A percentile compares a stretch with the other conserved stretches of the same genome.
These are phyloP conservation scores for Pollenia griseotomentosa DNA, from an alignment of 2,888 invertebrate species.

Conservation along the genomic window DNA sequence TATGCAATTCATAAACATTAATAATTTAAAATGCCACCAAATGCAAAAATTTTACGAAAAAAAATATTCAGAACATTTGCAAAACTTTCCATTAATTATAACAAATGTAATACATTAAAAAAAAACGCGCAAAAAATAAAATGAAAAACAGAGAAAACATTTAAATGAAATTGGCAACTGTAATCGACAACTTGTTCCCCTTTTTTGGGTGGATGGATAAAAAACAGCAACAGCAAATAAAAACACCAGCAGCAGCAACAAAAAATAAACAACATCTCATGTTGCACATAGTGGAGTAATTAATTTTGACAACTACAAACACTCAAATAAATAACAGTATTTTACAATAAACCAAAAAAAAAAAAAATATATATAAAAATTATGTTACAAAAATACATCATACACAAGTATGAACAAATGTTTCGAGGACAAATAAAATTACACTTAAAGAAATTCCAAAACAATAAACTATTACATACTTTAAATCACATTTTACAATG, in stretches of 20 bases:
- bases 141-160: background rate
- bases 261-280: conserved; percentile 44
- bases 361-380: background rate
- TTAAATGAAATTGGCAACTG: conserved; percentile 59
- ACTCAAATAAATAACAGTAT: conserved; percentile 43
- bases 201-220: background rate
- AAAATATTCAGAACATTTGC: conserved; percentile 44
- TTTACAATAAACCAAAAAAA: background rate
- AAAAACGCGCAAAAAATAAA: background rate
- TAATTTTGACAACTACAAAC: conserved; percentile 71
- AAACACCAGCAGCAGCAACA: conserved; percentile 43
- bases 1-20: conserved; percentile 65
- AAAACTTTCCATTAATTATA: conserved; percentile 69
- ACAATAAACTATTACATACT: no score
- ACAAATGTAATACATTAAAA: conserved; percentile 36
- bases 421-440: background rate
- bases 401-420: no score
- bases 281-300: conserved; percentile 65
- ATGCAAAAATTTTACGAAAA: conserved; percentile 44
- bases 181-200: conserved; percentile 66
- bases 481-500: no score
- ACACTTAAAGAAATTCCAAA: background rate
- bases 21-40: conserved; percentile 62
- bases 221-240: conserved; percentile 46
- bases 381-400: background rate